Evolutionary conservation across 37 sponge, comb jelly and placozoan genomes (phyloP), one percentile per base, ranked within the genome.

Genomic region (Dysidea cf. avara): DNA sequence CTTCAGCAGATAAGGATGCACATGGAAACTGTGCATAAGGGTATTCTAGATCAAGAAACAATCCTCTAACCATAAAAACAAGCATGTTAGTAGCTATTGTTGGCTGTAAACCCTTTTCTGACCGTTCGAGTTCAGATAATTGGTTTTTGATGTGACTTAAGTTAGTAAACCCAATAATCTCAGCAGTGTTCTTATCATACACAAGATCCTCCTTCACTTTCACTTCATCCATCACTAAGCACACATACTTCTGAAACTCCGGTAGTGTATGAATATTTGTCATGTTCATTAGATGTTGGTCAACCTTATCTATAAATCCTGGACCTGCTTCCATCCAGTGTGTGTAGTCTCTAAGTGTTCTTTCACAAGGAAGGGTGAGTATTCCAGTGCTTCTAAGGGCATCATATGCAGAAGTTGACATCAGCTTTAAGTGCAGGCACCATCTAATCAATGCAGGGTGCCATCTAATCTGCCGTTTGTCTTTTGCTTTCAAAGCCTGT

Each of bases 391-490:
- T 39, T 29, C 75, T 46, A 20, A 62, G 75, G 22, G 75, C 63
- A 62, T 49, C 28, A 49, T 62, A 61, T 12, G 48, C 12, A 11
- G 61, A 9, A 39, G 74, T 37, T 18, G 61, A 73, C 25, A 38
- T 39, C n/a, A 75, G 50, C 73, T 72, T 72, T 35, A 72, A 33
- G 40, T 39, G 55, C 22, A 75, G 64, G 34, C 63, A 75, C 63
- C 63, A 75, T 18, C 73, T 74, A 28, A 74, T 66, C 24, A 82
- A 26, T 33, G 72, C 76, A 57, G 71, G 81, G 33, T 80, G 81
- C 81, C 81, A 74, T 31, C 70, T 79, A 53, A 75, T 24, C 20
- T 83, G 61, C 58, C 70, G 28, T 25, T 36, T 18, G 47, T 83
- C 64, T 60, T 68, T 83, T 26, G 36, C 26, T 30, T 68, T 36